A percentile compares a stretch with the other conserved stretches of the same genome.
Evolutionary conservation across 2,113 vertebrate species (phyloP).

Genomic region (Platichthys stellatus): DNA sequence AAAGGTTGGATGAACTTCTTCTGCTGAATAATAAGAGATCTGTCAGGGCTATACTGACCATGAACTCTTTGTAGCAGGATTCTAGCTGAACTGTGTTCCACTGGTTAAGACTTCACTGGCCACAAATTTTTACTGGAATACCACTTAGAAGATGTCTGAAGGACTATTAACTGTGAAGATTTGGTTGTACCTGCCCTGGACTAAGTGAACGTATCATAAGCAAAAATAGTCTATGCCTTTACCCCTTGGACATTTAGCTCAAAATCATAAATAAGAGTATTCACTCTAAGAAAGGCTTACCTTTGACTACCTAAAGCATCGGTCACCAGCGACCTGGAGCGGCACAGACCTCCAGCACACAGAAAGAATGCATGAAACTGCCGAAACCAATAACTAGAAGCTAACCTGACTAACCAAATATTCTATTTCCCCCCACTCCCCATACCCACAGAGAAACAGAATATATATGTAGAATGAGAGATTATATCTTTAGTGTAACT

Average conservation of each 20-base stretch:
- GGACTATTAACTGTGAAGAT: conserved; percentile 17
- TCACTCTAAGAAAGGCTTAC: conserved; percentile 19
- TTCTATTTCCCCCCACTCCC: conserved; percentile 55
- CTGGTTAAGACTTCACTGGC: conserved; percentile 13
- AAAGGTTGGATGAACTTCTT: conserved; percentile 9
- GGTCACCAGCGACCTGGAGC: conserved; percentile 62
- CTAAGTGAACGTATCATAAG: conserved; percentile 32
- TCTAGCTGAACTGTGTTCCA: conserved; percentile 26
- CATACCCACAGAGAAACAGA: conserved; percentile 67
- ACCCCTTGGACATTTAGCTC: conserved; percentile 15
- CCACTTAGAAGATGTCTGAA: conserved; percentile 46
- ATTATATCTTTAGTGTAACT: conserved; percentile 77
- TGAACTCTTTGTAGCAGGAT: conserved; percentile 31
- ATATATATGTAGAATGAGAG: conserved; percentile 76
- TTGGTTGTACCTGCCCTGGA: conserved; percentile 30
- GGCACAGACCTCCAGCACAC: conserved; percentile 49
- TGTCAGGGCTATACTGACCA: conserved; percentile 22
- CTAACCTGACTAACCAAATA: conserved; percentile 83
- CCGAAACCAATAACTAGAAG: conserved; percentile 64
- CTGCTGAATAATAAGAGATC: neutral
- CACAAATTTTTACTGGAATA: conserved; percentile 35
- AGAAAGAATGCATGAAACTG: conserved; percentile 77
- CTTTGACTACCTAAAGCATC: conserved; percentile 56
- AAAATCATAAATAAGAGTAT: conserved; percentile 18
- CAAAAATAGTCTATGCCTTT: conserved; percentile 20